These are phyloP conservation scores for Idaea straminata DNA, from an alignment of 2,888 invertebrate species.

Conservation along the genomic window DNA sequence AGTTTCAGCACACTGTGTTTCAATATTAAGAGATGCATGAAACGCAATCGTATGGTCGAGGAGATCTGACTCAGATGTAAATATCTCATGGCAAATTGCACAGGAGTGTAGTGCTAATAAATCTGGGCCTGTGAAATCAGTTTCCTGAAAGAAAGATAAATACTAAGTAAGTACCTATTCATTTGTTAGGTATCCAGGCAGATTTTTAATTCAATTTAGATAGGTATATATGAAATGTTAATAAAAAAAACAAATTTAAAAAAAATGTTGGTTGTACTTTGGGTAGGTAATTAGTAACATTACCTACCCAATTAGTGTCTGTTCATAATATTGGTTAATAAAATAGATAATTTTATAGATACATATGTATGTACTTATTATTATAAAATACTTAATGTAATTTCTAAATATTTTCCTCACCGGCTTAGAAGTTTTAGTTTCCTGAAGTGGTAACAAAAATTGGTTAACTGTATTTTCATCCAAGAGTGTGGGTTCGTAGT, in stretches of 20 bases:
- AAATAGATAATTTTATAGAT: no score
- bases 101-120: slow-evolving; percentile 66
- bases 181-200: neutral
- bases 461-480: slow-evolving; percentile 72
- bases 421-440: slow-evolving; percentile 21
- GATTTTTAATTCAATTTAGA: no score
- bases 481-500: slow-evolving; percentile 61
- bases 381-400: neutral
- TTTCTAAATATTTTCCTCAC: neutral
- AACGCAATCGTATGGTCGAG: slow-evolving; percentile 67
- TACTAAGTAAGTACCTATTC: neutral
- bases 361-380: no score
- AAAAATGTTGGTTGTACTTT: no score
- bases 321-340: no score
- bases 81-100: slow-evolving; percentile 70
- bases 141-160: slow-evolving; percentile 38
- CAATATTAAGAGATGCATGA: slow-evolving; percentile 51
- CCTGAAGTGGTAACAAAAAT: slow-evolving; percentile 62
- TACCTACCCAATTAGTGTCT: no score
- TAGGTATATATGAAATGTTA: no score
- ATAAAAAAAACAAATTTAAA: no score
- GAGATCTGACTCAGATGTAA: slow-evolving; percentile 66
- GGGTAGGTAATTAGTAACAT: no score
- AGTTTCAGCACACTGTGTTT: neutral
- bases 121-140: slow-evolving; percentile 51